A percentile compares a stretch with the other conserved stretches of the same genome.
These are phyloP conservation scores for Propithecus deckenii DNA, from an alignment of 2,797 vertebrate species.

Conservation along the genomic window DNA sequence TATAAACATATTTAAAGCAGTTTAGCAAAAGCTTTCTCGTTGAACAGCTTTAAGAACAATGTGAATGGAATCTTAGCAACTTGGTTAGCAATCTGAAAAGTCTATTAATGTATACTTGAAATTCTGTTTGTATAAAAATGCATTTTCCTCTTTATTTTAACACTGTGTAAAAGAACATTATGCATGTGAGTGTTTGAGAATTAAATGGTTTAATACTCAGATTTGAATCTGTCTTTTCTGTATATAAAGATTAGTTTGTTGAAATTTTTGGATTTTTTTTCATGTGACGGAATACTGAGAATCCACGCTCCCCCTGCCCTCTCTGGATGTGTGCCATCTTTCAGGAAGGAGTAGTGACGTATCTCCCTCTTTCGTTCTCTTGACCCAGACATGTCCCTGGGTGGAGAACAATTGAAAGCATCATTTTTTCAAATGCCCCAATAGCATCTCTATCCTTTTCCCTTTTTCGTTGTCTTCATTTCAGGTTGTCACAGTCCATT, in stretches of 20 bases:
- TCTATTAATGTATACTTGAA: conserved; percentile 90
- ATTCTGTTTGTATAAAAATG: conserved; percentile 86
- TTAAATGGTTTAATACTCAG: conserved; percentile 89
- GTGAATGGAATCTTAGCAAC: conserved; percentile 88
- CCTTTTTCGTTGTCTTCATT: conserved; percentile 1
- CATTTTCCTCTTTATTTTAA: conserved; percentile 89
- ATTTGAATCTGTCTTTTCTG: conserved; percentile 57
- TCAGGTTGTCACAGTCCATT: background rate
- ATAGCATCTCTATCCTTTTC: background rate
- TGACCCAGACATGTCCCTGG: background rate
- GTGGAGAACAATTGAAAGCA: background rate
- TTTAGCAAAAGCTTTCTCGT: conserved; percentile 83
- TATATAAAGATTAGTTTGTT: background rate
- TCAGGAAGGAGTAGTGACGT: background rate
- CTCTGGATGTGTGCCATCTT: background rate
- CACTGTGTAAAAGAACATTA: conserved; percentile 90
- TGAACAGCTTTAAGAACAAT: conserved; percentile 90
- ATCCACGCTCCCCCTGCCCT: background rate
- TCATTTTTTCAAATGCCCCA: background rate
- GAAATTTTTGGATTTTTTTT: background rate
- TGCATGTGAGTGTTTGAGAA: conserved; percentile 91
- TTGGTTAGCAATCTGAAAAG: conserved; percentile 87
- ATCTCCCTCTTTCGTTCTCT: background rate
- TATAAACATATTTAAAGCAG: conserved; percentile 84
- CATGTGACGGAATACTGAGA: background rate